Evolutionary conservation across 1,140 invertebrate species (phyloP).

Genomic region (Pristionchus pacificus): DNA sequence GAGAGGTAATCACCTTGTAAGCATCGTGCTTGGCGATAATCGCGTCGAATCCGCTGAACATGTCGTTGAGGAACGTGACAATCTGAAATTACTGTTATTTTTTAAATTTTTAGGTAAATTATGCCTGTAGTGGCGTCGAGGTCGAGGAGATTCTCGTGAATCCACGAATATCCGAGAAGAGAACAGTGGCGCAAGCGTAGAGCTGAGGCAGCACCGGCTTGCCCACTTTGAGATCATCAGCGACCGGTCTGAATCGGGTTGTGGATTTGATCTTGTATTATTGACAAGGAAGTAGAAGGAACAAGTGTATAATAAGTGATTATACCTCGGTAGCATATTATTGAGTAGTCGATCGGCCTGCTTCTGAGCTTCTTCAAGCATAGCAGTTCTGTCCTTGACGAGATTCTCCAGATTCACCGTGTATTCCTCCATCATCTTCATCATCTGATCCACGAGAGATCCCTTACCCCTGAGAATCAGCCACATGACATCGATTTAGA

Average conservation of each 20-base stretch:
- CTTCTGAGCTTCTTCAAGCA: constrained; percentile 56
- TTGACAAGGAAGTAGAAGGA: no score
- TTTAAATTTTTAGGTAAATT: neutral
- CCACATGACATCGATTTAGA: neutral
- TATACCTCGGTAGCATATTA: constrained; percentile 55
- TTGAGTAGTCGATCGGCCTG: constrained; percentile 55
- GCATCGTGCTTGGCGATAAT: constrained; percentile 58
- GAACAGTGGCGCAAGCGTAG: constrained; percentile 59
- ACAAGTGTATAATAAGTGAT: no score
- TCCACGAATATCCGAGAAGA: constrained; percentile 57
- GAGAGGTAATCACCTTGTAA: constrained; percentile 57
- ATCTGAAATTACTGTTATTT: constrained; percentile 25
- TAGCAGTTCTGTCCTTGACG: constrained; percentile 52
- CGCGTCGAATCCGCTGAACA: constrained; percentile 57
- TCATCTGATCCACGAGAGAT: constrained; percentile 56
- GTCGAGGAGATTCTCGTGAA: constrained; percentile 56
- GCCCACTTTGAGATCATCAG: constrained; percentile 59
- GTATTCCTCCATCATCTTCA: constrained; percentile 58
- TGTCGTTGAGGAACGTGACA: constrained; percentile 57
- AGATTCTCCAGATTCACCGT: constrained; percentile 53
- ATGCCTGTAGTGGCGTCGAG: constrained; percentile 54
- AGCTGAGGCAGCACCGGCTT: constrained; percentile 57
- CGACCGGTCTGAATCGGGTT: constrained; percentile 58
- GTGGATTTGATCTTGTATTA: no score
- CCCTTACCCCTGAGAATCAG: constrained; percentile 44